Conservation (phyloP, 2,113 vertebrate species). For the Drymodes brunneopygia region DNA sequence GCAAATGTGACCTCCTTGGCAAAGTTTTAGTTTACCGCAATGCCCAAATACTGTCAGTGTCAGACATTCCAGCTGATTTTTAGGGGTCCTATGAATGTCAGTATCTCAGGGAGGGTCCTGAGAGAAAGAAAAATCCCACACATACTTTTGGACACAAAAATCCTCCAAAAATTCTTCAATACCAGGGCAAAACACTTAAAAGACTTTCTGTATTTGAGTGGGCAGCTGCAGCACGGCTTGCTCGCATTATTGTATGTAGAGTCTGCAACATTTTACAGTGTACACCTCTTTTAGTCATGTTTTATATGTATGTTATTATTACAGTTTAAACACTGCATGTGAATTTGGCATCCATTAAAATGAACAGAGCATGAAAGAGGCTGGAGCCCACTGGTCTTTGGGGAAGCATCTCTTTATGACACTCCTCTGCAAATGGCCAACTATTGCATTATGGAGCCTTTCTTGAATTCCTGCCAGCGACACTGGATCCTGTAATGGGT, state of each 20-base stretch:
- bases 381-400: not conserved
- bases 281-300: not conserved
- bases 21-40: not conserved
- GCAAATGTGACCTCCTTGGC: not conserved
- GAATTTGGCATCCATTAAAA: not conserved
- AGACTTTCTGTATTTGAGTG: not conserved
- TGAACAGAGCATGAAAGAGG: not conserved
- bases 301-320: not conserved
- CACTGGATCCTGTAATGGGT: not conserved
- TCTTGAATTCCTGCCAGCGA: not conserved
- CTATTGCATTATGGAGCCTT: not conserved
- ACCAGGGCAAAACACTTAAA: not conserved
- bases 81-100: not conserved
- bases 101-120: not conserved
- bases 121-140: not conserved
- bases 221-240: not conserved
- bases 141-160: not conserved
- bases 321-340: not conserved
- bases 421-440: not conserved
- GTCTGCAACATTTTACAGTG: not conserved
- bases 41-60: not conserved
- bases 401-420: not conserved
- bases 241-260: not conserved
- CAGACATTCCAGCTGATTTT: not conserved
- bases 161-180: not conserved